phyloP scores from a whole-genome alignment of 2,113 vertebrate genomes.

The Tenrec ecaudatus region DNA sequence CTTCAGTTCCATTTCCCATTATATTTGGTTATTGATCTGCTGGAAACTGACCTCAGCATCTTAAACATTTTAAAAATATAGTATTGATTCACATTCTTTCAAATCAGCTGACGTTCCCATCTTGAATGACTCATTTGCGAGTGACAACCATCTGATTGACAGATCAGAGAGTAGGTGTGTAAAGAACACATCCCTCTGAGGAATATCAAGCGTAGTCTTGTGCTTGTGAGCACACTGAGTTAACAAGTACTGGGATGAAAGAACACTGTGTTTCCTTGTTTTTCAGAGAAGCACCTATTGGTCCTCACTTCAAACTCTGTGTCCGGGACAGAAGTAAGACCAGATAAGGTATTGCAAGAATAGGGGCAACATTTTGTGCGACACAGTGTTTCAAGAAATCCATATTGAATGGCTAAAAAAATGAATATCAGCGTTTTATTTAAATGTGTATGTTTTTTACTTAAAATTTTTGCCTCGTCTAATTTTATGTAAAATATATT shows the following conservation, averaged over 20 bases:
- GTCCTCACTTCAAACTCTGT: neutral
- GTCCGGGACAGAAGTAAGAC: neutral
- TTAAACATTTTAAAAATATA: neutral
- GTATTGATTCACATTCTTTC: neutral
- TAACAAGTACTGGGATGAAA: neutral
- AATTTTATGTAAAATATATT: neutral
- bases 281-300: neutral
- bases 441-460: neutral
- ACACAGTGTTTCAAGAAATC: neutral
- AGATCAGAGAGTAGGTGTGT: neutral
- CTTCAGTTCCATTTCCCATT: neutral
- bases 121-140: neutral
- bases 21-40: neutral
- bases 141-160: neutral
- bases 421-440: neutral
- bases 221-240: neutral
- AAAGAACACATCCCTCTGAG: neutral
- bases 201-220: neutral
- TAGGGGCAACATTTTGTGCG: neutral
- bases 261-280: slow-evolving; percentile 25
- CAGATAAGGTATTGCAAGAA: neutral
- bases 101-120: neutral
- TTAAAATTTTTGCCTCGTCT: too few species aligned
- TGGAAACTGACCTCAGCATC: neutral
- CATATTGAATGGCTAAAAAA: neutral